A percentile compares a stretch with the other conserved stretches of the same genome.
Conservation (phyloP, 2,888 invertebrate genomes). For the Amorpha juglandis region DNA sequence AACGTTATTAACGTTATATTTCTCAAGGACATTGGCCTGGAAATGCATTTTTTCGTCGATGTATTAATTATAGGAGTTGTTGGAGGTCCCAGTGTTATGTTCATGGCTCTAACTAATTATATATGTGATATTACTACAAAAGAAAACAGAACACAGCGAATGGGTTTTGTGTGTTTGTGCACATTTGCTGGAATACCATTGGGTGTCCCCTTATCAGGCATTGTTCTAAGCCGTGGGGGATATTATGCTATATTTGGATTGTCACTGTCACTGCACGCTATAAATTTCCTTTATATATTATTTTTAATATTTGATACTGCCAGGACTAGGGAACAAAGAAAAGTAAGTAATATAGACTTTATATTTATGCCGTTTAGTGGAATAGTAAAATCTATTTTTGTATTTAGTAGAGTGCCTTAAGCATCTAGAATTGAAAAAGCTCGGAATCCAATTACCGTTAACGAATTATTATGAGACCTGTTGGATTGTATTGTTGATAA, state of each 20-base stretch:
- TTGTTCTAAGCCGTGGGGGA: slow-evolving; percentile 41
- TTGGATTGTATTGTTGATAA: no score
- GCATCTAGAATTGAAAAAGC: no score
- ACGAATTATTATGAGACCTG: no score
- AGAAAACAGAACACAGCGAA: slow-evolving; percentile 70
- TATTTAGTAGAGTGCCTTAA: no score
- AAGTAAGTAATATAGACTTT: slow-evolving; percentile 25
- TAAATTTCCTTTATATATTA: slow-evolving; percentile 26
- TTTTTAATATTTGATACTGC: slow-evolving; percentile 28
- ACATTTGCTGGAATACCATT: slow-evolving; percentile 39
- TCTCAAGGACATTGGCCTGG: slow-evolving; percentile 61
- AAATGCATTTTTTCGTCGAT: slow-evolving; percentile 56
- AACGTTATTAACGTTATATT: slow-evolving; percentile 62
- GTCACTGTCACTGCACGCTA: slow-evolving; percentile 6
- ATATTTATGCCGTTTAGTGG: no score
- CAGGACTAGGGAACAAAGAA: slow-evolving; percentile 83
- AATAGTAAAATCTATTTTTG: no score
- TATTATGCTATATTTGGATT: slow-evolving; percentile 44
- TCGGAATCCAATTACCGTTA: no score
- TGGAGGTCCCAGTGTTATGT: slow-evolving; percentile 50
- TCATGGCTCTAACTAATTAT: slow-evolving; percentile 67
- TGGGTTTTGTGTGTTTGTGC: slow-evolving; percentile 60
- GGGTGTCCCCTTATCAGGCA: slow-evolving; percentile 38
- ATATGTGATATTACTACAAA: slow-evolving; percentile 70
- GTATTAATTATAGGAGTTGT: slow-evolving; percentile 53